These are phyloP conservation scores for Drosophila kokeensis DNA, from an alignment of 2,888 invertebrate species.

Conservation along the genomic window DNA sequence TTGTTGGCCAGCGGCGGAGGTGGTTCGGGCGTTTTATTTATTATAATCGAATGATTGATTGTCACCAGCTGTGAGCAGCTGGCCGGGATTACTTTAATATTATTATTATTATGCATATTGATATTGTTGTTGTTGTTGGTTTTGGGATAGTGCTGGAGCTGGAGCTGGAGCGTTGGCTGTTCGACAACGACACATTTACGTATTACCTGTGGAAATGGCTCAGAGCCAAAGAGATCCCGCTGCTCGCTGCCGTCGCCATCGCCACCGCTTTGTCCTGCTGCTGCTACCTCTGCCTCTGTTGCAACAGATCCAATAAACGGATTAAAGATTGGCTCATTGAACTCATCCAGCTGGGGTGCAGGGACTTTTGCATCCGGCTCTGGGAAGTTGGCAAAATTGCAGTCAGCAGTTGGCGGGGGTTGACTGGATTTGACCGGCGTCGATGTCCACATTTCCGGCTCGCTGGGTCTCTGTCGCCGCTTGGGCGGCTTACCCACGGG, in stretches of 20 bases:
- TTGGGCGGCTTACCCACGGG: constrained; percentile 79
- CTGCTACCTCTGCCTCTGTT: neutral
- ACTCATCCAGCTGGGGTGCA: constrained; percentile 78
- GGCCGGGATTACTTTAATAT: constrained; percentile 46
- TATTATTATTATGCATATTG: constrained; percentile 41
- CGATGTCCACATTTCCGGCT: constrained; percentile 83
- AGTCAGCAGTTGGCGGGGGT: constrained; percentile 32
- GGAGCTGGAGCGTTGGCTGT: constrained; percentile 26
- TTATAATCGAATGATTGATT: constrained; percentile 85
- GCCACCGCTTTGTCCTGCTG: neutral
- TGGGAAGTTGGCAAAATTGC: constrained; percentile 64
- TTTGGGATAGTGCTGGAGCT: constrained; percentile 50
- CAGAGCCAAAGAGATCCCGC: constrained; percentile 84
- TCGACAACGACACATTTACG: constrained; percentile 75
- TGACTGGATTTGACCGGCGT: constrained; percentile 82
- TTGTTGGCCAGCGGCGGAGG: constrained; percentile 13
- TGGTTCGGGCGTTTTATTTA: constrained; percentile 84
- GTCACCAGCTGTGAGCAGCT: constrained; percentile 79
- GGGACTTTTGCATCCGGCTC: constrained; percentile 12
- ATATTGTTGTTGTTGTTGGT: constrained; percentile 51
- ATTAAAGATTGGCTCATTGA: constrained; percentile 85
- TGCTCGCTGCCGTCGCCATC: constrained; percentile 39
- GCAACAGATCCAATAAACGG: constrained; percentile 69
- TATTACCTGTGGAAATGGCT: constrained; percentile 85
- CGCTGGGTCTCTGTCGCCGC: constrained; percentile 52